Evolutionary conservation across 2,888 invertebrate species (phyloP).

Genomic region (Phyllotreta cruciferae): DNA sequence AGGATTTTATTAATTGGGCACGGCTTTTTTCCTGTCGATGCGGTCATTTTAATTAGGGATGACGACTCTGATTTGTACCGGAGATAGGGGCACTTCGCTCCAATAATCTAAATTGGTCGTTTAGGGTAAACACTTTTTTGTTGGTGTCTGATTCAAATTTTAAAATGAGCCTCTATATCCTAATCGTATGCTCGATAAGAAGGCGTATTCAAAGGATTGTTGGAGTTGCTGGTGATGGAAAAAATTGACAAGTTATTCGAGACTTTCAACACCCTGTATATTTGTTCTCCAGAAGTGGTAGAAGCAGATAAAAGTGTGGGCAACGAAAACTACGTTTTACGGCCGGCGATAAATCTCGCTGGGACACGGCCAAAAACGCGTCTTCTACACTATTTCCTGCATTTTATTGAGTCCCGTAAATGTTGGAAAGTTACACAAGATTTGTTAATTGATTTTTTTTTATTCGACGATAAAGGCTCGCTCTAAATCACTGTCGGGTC

Average conservation of each 20-base stretch:
- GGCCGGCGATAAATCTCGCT: too few species aligned
- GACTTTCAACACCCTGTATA: too few species aligned
- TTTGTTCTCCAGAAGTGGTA: too few species aligned
- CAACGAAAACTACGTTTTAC: too few species aligned
- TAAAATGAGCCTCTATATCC: background rate
- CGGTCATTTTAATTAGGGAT: slow-evolving; percentile 33
- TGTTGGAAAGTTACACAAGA: slow-evolving; percentile 34
- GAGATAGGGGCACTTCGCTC: slow-evolving; percentile 1
- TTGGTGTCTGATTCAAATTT: background rate
- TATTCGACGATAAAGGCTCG: slow-evolving; percentile 24
- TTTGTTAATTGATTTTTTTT: slow-evolving; percentile 39
- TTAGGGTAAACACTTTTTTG: slow-evolving; percentile 13
- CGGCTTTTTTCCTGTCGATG: slow-evolving; percentile 28
- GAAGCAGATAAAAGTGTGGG: too few species aligned
- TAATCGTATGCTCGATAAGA: background rate
- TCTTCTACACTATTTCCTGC: slow-evolving; percentile 28
- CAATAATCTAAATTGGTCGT: slow-evolving; percentile 10
- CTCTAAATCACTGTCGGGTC: slow-evolving; percentile 30
- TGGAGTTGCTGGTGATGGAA: too few species aligned
- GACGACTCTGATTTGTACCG: slow-evolving; percentile 25
- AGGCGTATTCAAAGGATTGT: background rate
- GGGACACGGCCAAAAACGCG: slow-evolving; percentile 14
- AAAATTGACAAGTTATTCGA: too few species aligned
- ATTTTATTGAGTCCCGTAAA: slow-evolving; percentile 34
- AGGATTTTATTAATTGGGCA: slow-evolving; percentile 42